These are phyloP conservation scores for Epinotia brunnichana DNA, from an alignment of 2,888 invertebrate genomes.

Conservation along the genomic window DNA sequence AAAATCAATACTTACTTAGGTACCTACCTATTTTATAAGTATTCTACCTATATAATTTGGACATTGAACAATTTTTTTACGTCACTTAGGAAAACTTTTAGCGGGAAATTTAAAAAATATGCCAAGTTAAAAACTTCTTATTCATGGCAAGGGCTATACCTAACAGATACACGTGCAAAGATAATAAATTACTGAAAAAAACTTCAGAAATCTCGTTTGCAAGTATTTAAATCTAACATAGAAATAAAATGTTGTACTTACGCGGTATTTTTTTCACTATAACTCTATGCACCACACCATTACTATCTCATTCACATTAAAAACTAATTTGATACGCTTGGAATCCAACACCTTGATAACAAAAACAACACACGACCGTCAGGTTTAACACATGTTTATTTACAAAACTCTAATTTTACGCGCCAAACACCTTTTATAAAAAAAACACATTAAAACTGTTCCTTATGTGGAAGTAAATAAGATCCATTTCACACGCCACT, in stretches of 20 bases:
- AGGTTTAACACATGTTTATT: background rate
- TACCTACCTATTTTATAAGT: no score
- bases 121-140: background rate
- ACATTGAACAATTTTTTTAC: no score
- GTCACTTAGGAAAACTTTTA: no score
- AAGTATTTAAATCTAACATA: background rate
- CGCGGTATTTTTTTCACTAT: background rate
- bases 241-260: constrained; percentile 7
- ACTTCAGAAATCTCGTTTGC: background rate
- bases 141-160: no score
- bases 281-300: constrained; percentile 1
- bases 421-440: constrained; percentile 5
- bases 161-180: background rate
- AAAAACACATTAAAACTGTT: constrained; percentile 50
- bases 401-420: constrained; percentile 1
- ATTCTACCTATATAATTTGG: no score
- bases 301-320: constrained; percentile 9
- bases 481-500: constrained; percentile 79
- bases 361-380: background rate
- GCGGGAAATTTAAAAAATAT: background rate
- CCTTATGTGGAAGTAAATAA: constrained; percentile 74
- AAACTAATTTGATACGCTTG: constrained; percentile 11
- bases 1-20: no score
- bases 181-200: background rate
- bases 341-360: constrained; percentile 15